A percentile compares a stretch with the other conserved stretches of the same genome.
Conservation (phyloP, 1,140 invertebrate genomes). For the Diabrotica virgifera region DNA sequence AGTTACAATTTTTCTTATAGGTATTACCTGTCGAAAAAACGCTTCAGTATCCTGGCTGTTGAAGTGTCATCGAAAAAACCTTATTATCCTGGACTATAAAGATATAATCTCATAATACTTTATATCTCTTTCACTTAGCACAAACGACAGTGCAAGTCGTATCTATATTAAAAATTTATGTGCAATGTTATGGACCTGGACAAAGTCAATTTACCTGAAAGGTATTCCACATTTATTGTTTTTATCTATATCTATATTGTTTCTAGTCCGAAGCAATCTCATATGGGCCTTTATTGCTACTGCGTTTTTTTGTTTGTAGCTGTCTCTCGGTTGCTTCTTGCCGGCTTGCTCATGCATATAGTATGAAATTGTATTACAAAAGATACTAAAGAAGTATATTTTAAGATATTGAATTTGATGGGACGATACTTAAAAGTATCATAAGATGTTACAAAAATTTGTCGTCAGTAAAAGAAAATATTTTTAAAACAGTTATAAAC, state of each 20-base stretch:
- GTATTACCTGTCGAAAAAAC: no score
- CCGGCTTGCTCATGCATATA: background rate
- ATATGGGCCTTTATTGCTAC: slow-evolving; percentile 7
- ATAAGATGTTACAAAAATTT: no score
- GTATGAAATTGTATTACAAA: background rate
- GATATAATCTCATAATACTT: background rate
- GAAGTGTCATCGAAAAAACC: no score
- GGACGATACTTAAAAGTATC: no score
- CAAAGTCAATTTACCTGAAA: slow-evolving; percentile 14
- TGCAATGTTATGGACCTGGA: slow-evolving; percentile 7
- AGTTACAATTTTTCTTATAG: no score
- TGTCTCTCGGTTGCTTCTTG: background rate
- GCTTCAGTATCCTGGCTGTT: no score
- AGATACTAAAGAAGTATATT: background rate
- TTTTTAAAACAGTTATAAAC: no score
- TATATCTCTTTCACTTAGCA: background rate
- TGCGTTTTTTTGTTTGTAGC: background rate
- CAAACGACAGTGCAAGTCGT: slow-evolving; percentile 1
- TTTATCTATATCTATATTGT: slow-evolving; percentile 12
- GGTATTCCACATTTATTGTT: slow-evolving; percentile 1
- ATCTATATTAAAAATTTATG: slow-evolving; percentile 13
- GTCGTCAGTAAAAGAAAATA: no score
- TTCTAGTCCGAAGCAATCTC: slow-evolving; percentile 13
- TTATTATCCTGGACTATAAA: no score
- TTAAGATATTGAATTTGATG: no score